Evolutionary conservation across 2,113 vertebrate genomes (phyloP).

Genomic region (Pipa parva): DNA sequence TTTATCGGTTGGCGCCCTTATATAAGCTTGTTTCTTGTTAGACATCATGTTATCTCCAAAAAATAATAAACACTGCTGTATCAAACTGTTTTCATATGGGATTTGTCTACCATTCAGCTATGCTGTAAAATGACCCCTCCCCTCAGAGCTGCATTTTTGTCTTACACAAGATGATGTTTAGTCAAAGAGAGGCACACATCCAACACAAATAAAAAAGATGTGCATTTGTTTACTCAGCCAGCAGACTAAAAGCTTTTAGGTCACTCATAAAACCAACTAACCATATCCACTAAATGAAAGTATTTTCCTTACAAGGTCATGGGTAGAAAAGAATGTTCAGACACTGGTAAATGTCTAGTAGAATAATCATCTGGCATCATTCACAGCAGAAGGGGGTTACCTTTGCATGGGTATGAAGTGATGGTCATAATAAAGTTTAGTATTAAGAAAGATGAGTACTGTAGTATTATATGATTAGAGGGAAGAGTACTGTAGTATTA

Average conservation of each 20-base stretch:
- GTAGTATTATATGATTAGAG: background rate
- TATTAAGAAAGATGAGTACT: too few relatives aligned
- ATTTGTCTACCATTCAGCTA: too few relatives aligned
- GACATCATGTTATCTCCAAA: too few relatives aligned
- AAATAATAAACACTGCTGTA: too few relatives aligned
- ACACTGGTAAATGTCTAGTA: constrained; percentile 8
- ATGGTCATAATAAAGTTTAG: background rate
- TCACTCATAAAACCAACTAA: constrained; percentile 35
- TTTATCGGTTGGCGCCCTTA: too few relatives aligned
- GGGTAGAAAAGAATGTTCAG: constrained; percentile 3
- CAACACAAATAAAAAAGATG: constrained; percentile 17
- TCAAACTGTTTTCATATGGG: too few relatives aligned
- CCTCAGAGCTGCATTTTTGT: background rate
- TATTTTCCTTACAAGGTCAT: constrained; percentile 30
- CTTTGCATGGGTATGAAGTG: constrained; percentile 14
- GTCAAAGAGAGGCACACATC: constrained; percentile 6
- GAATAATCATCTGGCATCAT: constrained; percentile 17
- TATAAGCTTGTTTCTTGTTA: too few relatives aligned
- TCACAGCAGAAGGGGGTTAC: constrained; percentile 18
- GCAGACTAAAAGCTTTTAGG: constrained; percentile 37
- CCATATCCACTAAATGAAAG: constrained; percentile 36
- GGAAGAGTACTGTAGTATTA: background rate
- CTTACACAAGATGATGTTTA: background rate
- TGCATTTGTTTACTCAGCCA: constrained; percentile 28
- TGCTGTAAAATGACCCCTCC: background rate